These are phyloP conservation scores for Danionella cerebrum DNA, from an alignment of 2,113 vertebrate species.

Conservation along the genomic window DNA sequence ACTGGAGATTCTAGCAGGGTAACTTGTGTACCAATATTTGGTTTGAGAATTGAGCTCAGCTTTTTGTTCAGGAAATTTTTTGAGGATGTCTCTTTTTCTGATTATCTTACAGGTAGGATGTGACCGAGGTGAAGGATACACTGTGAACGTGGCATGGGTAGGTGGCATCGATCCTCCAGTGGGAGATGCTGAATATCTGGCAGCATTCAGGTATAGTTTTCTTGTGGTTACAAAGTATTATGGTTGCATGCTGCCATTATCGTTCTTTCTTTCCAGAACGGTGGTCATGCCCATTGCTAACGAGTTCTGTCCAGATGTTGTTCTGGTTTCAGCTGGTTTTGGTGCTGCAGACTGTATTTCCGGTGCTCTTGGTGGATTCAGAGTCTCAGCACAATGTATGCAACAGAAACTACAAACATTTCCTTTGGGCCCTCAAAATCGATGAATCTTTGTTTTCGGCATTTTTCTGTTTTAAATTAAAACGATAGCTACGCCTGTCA, in stretches of 20 bases:
- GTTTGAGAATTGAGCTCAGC: neutral
- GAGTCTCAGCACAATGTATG: slow-evolving; percentile 89
- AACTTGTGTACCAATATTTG: too few species aligned
- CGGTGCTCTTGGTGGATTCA: slow-evolving; percentile 77
- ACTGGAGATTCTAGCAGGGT: slow-evolving; percentile 81
- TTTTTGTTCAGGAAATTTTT: slow-evolving; percentile 9
- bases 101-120: slow-evolving; percentile 74
- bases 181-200: slow-evolving; percentile 90
- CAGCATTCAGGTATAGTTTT: slow-evolving; percentile 79
- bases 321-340: slow-evolving; percentile 88
- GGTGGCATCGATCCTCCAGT: slow-evolving; percentile 82
- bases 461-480: too few species aligned
- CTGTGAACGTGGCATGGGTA: slow-evolving; percentile 85
- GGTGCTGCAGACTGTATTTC: slow-evolving; percentile 84
- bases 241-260: too few species aligned
- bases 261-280: slow-evolving; percentile 61
- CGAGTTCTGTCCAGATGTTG: slow-evolving; percentile 84
- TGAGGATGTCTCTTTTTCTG: neutral
- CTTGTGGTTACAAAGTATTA: neutral
- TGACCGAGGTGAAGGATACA: slow-evolving; percentile 80
- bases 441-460: too few species aligned
- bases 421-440: too few species aligned
- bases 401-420: neutral
- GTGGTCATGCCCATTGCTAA: slow-evolving; percentile 90
- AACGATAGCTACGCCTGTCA: too few species aligned